phyloP scores from a whole-genome alignment of 2,113 vertebrate genomes.

The Apodemus sylvaticus region DNA sequence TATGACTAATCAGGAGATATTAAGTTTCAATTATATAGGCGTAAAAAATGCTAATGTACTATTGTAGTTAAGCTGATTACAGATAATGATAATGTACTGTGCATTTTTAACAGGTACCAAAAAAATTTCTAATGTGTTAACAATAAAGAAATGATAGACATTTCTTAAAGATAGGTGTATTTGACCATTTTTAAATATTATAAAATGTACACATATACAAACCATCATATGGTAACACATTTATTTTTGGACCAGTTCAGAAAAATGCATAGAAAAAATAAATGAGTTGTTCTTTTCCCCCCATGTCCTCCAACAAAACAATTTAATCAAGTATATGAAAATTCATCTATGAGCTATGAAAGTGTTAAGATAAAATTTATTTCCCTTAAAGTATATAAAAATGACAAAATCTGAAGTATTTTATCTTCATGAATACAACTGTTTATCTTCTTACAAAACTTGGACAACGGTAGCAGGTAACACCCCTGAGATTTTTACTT shows the following conservation, averaged over 20 bases:
- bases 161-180: neutral
- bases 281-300: no score
- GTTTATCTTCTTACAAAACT: neutral
- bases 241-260: no score
- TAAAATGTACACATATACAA: neutral
- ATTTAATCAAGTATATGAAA: no score
- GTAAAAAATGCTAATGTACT: neutral
- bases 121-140: neutral
- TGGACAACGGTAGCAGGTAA: neutral
- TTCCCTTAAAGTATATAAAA: no score
- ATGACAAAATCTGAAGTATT: no score
- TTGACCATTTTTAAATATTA: neutral
- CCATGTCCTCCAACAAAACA: no score
- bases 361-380: no score
- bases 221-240: no score
- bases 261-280: no score
- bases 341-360: no score
- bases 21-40: neutral
- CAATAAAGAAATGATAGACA: neutral
- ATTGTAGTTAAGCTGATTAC: neutral
- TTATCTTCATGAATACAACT: no score
- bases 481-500: neutral
- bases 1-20: neutral
- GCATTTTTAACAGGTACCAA: neutral
- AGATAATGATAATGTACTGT: neutral